A percentile compares a stretch with the other conserved stretches of the same genome.
These are phyloP conservation scores for Heterochromis multidens DNA, from an alignment of 2,113 vertebrate species.

Conservation along the genomic window DNA sequence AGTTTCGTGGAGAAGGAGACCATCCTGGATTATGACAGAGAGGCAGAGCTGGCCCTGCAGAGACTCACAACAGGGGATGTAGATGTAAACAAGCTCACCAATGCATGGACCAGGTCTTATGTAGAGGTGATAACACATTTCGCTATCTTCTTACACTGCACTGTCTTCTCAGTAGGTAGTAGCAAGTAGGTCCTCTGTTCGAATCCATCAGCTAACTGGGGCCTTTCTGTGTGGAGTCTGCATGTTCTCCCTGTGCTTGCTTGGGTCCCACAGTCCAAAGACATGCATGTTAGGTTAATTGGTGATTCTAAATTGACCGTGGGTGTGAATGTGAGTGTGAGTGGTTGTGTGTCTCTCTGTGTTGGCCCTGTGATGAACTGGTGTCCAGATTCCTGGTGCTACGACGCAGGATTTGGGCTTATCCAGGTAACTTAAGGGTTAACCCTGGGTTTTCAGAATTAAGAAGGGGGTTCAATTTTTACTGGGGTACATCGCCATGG, in stretches of 20 bases:
- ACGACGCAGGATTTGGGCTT: not conserved
- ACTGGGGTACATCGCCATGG: not conserved
- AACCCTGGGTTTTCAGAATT: not conserved
- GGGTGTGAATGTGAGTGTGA: not conserved
- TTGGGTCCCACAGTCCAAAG: not conserved
- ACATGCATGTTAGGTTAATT: not conserved
- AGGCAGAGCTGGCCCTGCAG: conserved; percentile 85
- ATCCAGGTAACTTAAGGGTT: not conserved
- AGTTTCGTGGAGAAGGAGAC: conserved; percentile 86
- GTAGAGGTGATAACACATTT: conserved; percentile 78
- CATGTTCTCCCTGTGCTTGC: not conserved
- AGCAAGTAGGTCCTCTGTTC: not conserved
- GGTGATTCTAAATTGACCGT: not conserved
- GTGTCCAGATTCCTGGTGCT: not conserved
- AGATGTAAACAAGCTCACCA: conserved; percentile 83
- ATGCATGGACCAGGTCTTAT: conserved; percentile 87
- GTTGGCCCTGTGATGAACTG: not conserved
- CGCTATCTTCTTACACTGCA: not conserved
- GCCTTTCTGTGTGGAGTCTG: not conserved
- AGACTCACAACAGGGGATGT: conserved; percentile 81
- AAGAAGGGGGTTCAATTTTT: not conserved
- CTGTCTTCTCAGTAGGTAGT: not conserved
- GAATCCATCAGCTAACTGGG: not conserved
- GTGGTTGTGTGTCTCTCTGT: not conserved
- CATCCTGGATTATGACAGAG: conserved; percentile 82